phyloP scores from a whole-genome alignment of 2,888 invertebrate genomes.

The Laothoe populi region DNA sequence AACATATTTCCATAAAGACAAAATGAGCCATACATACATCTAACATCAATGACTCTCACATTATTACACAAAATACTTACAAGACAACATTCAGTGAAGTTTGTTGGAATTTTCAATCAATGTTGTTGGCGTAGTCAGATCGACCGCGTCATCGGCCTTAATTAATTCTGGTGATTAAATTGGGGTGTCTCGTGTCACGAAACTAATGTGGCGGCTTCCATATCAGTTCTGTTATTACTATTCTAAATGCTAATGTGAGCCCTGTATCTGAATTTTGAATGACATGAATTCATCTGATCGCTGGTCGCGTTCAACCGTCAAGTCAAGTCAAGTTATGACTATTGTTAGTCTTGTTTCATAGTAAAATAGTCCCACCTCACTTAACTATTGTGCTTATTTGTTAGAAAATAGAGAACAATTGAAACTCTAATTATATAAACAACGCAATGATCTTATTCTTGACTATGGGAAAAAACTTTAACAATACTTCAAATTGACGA shows the following conservation, averaged over 20 bases:
- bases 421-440: too few species aligned
- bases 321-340: too few species aligned
- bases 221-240: not conserved
- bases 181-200: slow-evolving; percentile 11
- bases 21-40: too few species aligned
- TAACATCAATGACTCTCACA: not conserved
- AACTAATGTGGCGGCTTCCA: slow-evolving; percentile 18
- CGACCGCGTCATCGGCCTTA: slow-evolving; percentile 24
- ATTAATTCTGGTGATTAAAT: slow-evolving; percentile 27
- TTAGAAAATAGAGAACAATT: too few species aligned
- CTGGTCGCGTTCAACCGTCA: too few species aligned
- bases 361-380: too few species aligned
- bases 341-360: too few species aligned
- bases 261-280: not conserved
- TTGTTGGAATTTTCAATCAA: slow-evolving; percentile 28
- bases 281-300: not conserved
- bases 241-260: slow-evolving; percentile 4
- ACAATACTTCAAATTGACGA: too few species aligned
- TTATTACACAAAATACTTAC: not conserved
- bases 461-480: too few species aligned
- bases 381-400: too few species aligned
- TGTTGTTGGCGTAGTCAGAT: slow-evolving; percentile 23
- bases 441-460: too few species aligned
- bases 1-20: not conserved
- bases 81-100: slow-evolving; percentile 18